Evolutionary conservation across 2,888 invertebrate species (phyloP).

Genomic region (Xylocampa areola): DNA sequence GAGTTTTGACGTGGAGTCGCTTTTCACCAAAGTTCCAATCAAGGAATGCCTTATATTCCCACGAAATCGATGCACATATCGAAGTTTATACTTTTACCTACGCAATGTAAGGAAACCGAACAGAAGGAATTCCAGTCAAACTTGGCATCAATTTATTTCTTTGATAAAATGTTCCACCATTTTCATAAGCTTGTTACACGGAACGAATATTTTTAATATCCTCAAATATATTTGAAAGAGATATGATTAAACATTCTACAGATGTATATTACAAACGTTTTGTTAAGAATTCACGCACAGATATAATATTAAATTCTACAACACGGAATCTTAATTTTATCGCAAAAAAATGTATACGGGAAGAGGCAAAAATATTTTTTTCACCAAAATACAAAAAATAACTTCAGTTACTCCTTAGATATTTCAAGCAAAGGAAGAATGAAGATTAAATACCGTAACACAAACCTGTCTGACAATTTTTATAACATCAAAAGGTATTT

Average conservation of each 20-base stretch:
- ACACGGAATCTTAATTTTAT: slow-evolving; percentile 44
- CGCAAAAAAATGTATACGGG: slow-evolving; percentile 4
- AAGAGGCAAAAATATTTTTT: slow-evolving; percentile 8
- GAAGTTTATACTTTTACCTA: not conserved
- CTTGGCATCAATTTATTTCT: slow-evolving; percentile 39
- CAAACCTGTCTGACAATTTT: slow-evolving; percentile 1
- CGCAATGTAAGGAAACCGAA: slow-evolving; percentile 26
- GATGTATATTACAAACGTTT: slow-evolving; percentile 37
- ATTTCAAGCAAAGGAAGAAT: slow-evolving; percentile 38
- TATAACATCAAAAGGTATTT: slow-evolving; percentile 14
- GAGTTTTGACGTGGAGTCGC: too few species aligned
- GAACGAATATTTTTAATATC: slow-evolving; percentile 52
- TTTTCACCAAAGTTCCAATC: too few species aligned
- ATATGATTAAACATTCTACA: slow-evolving; percentile 49
- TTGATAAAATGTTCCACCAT: slow-evolving; percentile 40
- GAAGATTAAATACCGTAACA: slow-evolving; percentile 46
- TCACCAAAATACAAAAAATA: slow-evolving; percentile 19
- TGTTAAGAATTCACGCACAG: slow-evolving; percentile 45
- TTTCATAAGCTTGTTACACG: slow-evolving; percentile 30
- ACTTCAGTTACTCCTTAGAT: slow-evolving; percentile 46
- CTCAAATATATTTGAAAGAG: slow-evolving; percentile 37
- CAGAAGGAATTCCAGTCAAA: slow-evolving; percentile 20
- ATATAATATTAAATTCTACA: slow-evolving; percentile 54
- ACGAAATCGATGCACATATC: too few species aligned
- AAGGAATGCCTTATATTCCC: too few species aligned